Percentiles rank a stretch among this genome's conserved stretches.
Evolutionary conservation across 2,888 invertebrate genomes (phyloP).

Genomic region (Dolichomitus sp.): DNA sequence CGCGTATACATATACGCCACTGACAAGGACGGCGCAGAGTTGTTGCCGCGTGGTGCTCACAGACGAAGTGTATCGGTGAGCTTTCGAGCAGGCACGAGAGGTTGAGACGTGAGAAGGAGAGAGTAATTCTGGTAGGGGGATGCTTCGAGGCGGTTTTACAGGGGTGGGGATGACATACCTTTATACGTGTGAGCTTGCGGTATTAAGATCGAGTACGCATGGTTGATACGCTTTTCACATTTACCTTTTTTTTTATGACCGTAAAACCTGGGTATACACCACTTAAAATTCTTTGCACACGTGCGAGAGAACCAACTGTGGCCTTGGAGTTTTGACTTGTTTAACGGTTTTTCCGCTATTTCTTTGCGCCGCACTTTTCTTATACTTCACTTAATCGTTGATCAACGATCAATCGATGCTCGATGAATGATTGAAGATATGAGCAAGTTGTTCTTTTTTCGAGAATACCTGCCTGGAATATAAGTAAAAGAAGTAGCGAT

Average conservation of each 20-base stretch:
- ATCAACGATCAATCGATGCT: background rate
- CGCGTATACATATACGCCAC: constrained; percentile 47
- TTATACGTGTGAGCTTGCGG: constrained; percentile 65
- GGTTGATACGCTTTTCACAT: constrained; percentile 53
- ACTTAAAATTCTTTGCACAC: constrained; percentile 58
- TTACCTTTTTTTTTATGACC: constrained; percentile 69
- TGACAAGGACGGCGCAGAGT: constrained; percentile 64
- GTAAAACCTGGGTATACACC: constrained; percentile 75
- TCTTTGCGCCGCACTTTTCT: background rate
- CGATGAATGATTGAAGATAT: background rate
- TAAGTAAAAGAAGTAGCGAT: background rate
- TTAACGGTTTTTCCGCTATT: constrained; percentile 17
- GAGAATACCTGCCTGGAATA: background rate
- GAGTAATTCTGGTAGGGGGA: constrained; percentile 13
- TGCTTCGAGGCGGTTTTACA: constrained; percentile 1
- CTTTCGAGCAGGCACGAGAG: constrained; percentile 61
- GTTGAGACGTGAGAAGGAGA: constrained; percentile 27
- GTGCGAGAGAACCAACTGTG: constrained; percentile 13
- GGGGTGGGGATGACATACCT: constrained; percentile 60
- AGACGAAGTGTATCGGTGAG: constrained; percentile 71
- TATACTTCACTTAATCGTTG: background rate
- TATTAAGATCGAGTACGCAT: constrained; percentile 67
- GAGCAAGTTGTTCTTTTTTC: background rate
- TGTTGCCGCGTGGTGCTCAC: constrained; percentile 61
- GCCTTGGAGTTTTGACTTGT: constrained; percentile 26